Base-by-base conservation (phyloP, 2,888 invertebrate genomes). In the Branchipolynoe longqiensis region DNA sequence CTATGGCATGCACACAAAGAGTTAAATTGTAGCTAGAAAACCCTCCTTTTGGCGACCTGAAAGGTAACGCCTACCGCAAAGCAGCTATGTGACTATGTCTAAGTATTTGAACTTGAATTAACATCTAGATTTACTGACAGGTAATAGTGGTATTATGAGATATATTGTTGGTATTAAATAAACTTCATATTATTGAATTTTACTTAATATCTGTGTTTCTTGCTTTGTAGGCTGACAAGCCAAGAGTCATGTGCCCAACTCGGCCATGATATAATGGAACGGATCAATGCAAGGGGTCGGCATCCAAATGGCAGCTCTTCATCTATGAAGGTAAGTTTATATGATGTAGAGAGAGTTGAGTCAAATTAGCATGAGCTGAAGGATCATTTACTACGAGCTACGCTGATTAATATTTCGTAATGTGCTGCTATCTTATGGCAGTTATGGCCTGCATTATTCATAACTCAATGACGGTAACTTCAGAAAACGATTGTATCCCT, bases 301-400 rank as follows among this genome's bases (percentile, higher is more conserved):
- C 82, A 82, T 82, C 82, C 56, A 14, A 82, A 58, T n/a, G 59
- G 59, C 8, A 82, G 82, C 36, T 33, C 58, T 3, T 54, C 56
- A 1, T 82, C 33, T n/a, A 58, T 56, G 58, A 82, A 82, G 31
- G 82, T 82, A 59, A 82, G 56, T 12, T 14, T n/a, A 25, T 62
- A 62, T 8, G 18, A 48, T 48, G 18, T 18, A 48, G n/a, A n/a
- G n/a, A n/a, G n/a, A n/a, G 48, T 12, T 48, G 48, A 48, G 8
- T 48, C 18, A 48, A 48, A 18, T 48, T 48, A 48, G 8, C 18
- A 48, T 48, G 18, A 48, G 8, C 48, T 18, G 48, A 12, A 48
- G 48, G n/a, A n/a, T n/a, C n/a, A n/a, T n/a, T n/a, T n/a, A n/a
- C n/a, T n/a, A n/a, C n/a, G n/a, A n/a, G n/a, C n/a, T n/a, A n/a